Base-by-base conservation (phyloP, 1,140 invertebrate genomes). In the Copidosoma floridanum region DNA sequence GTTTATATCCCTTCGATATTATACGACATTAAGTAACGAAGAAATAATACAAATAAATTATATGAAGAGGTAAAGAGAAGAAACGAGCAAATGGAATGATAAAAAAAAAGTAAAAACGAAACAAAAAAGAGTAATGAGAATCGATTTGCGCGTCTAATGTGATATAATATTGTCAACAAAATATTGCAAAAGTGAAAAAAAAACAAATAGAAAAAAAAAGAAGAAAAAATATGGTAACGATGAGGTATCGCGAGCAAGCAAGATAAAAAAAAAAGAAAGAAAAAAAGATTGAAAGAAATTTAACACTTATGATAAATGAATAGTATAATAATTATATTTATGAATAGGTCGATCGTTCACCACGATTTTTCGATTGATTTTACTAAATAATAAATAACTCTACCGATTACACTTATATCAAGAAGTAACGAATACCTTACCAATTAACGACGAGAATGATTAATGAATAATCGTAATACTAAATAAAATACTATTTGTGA, bases 391-490 rank as follows among this genome's bases (percentile, higher is more conserved):
- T 72, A 71, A 74, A n/a, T n/a, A n/a, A n/a, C n/a, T n/a, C 37
- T 65, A 57, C 43, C 44, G 53, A 64, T 60, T 52, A 60, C 37
- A 59, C 57, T n/a, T 54, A 64, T 59, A 59, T 55, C 59, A 67
- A 69, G 63, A 61, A 61, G n/a, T 69, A 65, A 64, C 56, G 64
- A 66, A 47, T 67, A 67, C 35, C 44, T n/a, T 47, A 60, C 24
- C 14, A 68, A 65, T n/a, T 67, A 65, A 70, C 63, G 65, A 65
- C 63, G 74, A 76, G 66, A 68, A 77, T 74, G 71, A 71, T 73
- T 76, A 71, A 74, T 74, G 69, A 75, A 65, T 76, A 75, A 75
- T 77, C 71, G 59, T 77, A 75, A 72, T 77, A 76, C 55, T 51
- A 56, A 56, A 70, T 59, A 71, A 56, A 56, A 70, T 59, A 71